Evolutionary conservation across 53 echinoderm and acorn worm species (phyloP), one percentile per base, ranked within the genome.

Genomic region (Arbacia lixula): DNA sequence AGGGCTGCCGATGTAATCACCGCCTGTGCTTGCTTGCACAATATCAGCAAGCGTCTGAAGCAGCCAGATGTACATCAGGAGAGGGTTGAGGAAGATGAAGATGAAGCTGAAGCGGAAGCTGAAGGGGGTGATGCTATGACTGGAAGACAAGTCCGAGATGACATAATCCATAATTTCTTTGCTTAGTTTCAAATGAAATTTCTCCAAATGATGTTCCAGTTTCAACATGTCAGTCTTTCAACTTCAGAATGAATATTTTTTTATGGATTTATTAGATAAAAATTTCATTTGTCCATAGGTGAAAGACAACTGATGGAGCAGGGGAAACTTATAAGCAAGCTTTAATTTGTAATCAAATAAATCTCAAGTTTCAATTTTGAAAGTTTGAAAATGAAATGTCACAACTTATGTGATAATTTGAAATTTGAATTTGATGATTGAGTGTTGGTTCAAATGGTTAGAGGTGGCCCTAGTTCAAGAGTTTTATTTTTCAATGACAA

Each of bases 1-100:
- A 58, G 85, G 16, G 73, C 85, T 30, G 29, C 16, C 6, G 71
- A 72, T 60, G 72, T 85, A 0, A 85, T 85, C 21, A 85, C 60
- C 0, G 63, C 73, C 1, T 85, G 85, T 26, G 58, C 58, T 16
- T 57, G 58, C 39, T 17, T 77, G 26, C 78, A 77, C 12, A 77
- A 77, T 39, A 39, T 77, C 0, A 58, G 58, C 78, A 77, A 77
- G 60, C 58, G 6, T 4, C 40, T 77, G 5, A 77, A 58, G 38
- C 60, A 77, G 78, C 78, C 75, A 36, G 60, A 77, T 32, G 78
- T 77, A 10, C 26, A 56, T 25, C 12, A 60, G 53, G 72, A 72
- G 4, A 41, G 28, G 12, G 16, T 21, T 2, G 75, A 24, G 6
- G 75, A 75, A 1, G 66, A 1, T 20, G 66, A 35, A 20, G 75